Evolutionary conservation across 2,113 vertebrate genomes (phyloP).

Genomic region (rabbit (Oryctolagus cuniculus)): mOryCun1.1 NC_091453.1:16042001-16042500

Average conservation of each 20-base stretch:
- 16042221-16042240: background rate
- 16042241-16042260: constrained; percentile 23
- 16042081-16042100: constrained; percentile 1
- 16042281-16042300: background rate
- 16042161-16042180: background rate
- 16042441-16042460: background rate
- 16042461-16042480: background rate
- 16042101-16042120: background rate
- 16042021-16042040: background rate
- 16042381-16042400: background rate
- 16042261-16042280: background rate
- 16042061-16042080: background rate
- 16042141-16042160: background rate
- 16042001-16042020: background rate
- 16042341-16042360: background rate
- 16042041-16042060: background rate
- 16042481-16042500: background rate
- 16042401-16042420: background rate
- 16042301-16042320: background rate
- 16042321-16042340: background rate
- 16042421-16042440: background rate
- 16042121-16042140: background rate
- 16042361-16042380: background rate
- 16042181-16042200: background rate
- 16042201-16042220: background rate